A percentile compares a stretch with the other conserved stretches of the same genome.
These are phyloP conservation scores for Lathamus discolor DNA, from an alignment of 2,113 vertebrate species.

Conservation along the genomic window DNA sequence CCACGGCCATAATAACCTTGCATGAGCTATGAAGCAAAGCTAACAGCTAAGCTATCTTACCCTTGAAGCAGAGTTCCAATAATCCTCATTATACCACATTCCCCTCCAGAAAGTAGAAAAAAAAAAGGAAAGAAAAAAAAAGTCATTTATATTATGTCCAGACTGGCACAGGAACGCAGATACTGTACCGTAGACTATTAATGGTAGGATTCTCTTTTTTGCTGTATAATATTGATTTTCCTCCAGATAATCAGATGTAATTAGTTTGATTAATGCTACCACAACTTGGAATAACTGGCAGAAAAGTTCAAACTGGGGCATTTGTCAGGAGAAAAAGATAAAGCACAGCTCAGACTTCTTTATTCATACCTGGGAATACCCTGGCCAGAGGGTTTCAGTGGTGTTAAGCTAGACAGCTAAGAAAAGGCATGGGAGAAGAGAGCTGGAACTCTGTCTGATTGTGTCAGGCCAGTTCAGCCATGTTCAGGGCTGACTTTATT, in stretches of 20 bases:
- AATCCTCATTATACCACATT: background rate
- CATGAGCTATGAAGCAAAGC: background rate
- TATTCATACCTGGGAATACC: background rate
- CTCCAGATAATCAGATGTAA: constrained; percentile 40
- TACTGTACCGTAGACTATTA: background rate
- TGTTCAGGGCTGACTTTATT: background rate
- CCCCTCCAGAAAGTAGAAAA: background rate
- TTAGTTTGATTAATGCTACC: constrained; percentile 54
- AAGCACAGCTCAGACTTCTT: background rate
- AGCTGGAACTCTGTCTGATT: background rate
- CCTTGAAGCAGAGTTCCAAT: constrained; percentile 20
- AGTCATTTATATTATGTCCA: background rate
- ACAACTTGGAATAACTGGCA: constrained; percentile 22
- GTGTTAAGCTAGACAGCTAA: background rate
- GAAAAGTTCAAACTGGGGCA: constrained; percentile 6
- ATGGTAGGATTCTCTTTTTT: constrained; percentile 1
- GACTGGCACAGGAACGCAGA: background rate
- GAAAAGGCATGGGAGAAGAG: background rate
- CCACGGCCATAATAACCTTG: background rate
- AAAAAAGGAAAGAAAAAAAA: background rate
- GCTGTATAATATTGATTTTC: constrained; percentile 37
- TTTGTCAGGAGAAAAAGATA: constrained; percentile 26
- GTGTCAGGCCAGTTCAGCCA: background rate
- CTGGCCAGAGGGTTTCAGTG: background rate
- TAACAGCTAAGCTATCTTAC: background rate